Base-by-base conservation (phyloP, 2,888 invertebrate genomes). In the Patella caerulea region DNA sequence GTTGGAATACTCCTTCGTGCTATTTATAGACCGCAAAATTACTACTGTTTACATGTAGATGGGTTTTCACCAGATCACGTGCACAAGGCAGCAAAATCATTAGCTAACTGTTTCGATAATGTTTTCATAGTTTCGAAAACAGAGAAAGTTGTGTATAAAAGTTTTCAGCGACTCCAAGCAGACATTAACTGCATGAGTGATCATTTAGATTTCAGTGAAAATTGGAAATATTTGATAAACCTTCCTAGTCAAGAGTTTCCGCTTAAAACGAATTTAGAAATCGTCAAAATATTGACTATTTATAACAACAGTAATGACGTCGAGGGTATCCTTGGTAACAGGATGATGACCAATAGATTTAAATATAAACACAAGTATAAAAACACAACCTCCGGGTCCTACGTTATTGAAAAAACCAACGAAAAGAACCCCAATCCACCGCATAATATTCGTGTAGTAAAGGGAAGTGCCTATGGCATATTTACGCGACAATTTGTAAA, bases 251-350 rank as follows among this genome's bases (percentile, higher is more conserved):
- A 89, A 72, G 85, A 91, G 24, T 90, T 89, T 81, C 91, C 91
- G 7, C 76, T 91, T 24, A 91, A 88, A 82, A 91, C 91, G 7
- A 91, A 90, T 78, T 75, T 79, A 52, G 91, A 92, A 83, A 81
- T 92, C 55, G 91, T 91, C 14, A 84, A 88, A 78, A 89, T 91
- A 59, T 81, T 92, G 52, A 87, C 87, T 76, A 87, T 88, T 54
- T 90, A 90, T 81, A 91, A 91, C 78, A 91, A 91, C 34, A 81
- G 88, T 54, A 92, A 91, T 80, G 90, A 91, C 55, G 88, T 91
- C 14, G 91, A 91, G 82, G 90, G 91, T 0, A 84, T 91, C 9
- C 87, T 86, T 0, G 87, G 86, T 0, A 77, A 78, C 2, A 77
- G 88, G 12, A 83, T 86, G 76, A 70, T 88, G 53, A 70, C 71